Base-by-base conservation (phyloP, 2,113 vertebrate genomes). In the Scalopus aquaticus region DNA sequence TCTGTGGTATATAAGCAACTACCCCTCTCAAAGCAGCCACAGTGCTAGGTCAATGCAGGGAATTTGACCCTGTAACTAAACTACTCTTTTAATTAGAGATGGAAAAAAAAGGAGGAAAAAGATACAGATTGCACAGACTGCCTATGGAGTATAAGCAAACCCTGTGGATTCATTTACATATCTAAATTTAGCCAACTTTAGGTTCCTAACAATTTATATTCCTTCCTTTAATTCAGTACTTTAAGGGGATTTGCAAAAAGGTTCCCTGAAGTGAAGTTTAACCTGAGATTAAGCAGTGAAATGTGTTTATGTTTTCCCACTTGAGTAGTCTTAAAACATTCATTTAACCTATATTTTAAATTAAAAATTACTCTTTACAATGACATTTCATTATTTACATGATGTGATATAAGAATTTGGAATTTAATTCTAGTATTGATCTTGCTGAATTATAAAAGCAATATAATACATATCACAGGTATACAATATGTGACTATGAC, bases 221-320 rank as follows among this genome's bases (percentile, higher is more conserved):
- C 82, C 96, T 70, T 95, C 84, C 79, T 94, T 97, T 94, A 95
- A 96, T 56, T 96, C 77, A 93, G 44, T 70, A 78, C 92, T 93
- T 96, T 90, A 90, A 92, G 93, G 67, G 56, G 62, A 97, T 95
- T 95, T 93, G 58, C 49, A 85, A 69, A 90, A 54, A 85, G 73
- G 54, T 95, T 96, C 62, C 81, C 77, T 82, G 64, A 88, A 76
- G 90, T 94, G 85, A 96, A 93, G 93, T 0, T 88, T 44, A 94
- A 95, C 89, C 58, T 90, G 73, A 92, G 78, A 95, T 90, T 90
- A 94, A 90, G 95, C 62, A 95, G 82, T 88, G 54, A 91, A 87
- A 93, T 90, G 32, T 78, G 26, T 54, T 88, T 94, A 73, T 81
- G 39, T 88, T 97, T 95, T 92, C 67, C 87, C 54, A 26, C 28